Percentiles rank a stretch among this genome's conserved stretches.
These are phyloP conservation scores for Galerucella pusilla DNA, from an alignment of 2,888 invertebrate species.

Conservation along the genomic window DNA sequence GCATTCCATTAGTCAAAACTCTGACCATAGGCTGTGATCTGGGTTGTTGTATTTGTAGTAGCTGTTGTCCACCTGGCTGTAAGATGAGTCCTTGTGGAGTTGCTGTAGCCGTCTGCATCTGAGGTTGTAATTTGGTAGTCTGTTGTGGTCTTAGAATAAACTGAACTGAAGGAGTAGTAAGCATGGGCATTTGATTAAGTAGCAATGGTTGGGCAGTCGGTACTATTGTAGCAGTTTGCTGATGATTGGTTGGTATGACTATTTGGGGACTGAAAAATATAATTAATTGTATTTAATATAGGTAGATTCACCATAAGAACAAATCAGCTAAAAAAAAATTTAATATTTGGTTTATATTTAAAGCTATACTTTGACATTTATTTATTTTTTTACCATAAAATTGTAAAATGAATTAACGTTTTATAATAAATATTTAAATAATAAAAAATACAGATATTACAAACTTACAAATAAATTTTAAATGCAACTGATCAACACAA, in stretches of 20 bases:
- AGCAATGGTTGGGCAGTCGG: conserved; percentile 63
- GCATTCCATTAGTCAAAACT: conserved; percentile 70
- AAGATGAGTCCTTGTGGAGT: conserved; percentile 62
- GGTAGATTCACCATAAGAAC: too few species aligned
- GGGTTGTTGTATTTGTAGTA: conserved; percentile 58
- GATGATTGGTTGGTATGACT: conserved; percentile 61
- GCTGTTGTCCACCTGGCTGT: conserved; percentile 60
- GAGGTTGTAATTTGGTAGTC: conserved; percentile 64
- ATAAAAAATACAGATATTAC: too few species aligned
- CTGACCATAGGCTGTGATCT: conserved; percentile 65
- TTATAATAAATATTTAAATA: too few species aligned
- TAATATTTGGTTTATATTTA: too few species aligned
- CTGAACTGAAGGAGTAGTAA: conserved; percentile 75
- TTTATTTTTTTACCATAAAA: too few species aligned
- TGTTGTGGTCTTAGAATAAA: conserved; percentile 76
- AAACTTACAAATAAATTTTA: too few species aligned
- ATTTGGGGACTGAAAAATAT: conserved; percentile 60
- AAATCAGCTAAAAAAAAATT: too few species aligned
- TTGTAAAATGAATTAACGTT: too few species aligned
- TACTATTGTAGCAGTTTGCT: conserved; percentile 60
- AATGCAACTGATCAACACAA: too few species aligned
- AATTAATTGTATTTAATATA: conserved; percentile 6
- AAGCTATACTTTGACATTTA: too few species aligned
- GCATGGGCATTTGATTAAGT: conserved; percentile 63
- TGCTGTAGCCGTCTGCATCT: conserved; percentile 55